Conservation (phyloP, 2,113 vertebrate species). For the Hoplias malabaricus region DNA sequence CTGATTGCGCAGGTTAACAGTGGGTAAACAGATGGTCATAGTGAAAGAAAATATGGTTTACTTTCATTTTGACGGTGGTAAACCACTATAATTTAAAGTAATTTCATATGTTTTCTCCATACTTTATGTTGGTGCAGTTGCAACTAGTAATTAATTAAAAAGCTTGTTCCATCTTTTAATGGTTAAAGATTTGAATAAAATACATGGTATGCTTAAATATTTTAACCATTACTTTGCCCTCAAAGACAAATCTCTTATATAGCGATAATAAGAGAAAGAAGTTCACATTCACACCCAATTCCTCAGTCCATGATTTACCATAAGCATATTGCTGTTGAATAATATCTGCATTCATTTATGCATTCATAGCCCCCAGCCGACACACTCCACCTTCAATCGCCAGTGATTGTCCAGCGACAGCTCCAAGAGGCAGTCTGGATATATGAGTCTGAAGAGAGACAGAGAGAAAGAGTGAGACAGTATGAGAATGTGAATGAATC, state of each 20-base stretch:
- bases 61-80: no score
- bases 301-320: background rate
- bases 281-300: background rate
- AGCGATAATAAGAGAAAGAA: background rate
- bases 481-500: no score
- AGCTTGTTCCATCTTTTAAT: conserved; percentile 4
- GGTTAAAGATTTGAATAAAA: background rate
- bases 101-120: no score
- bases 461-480: conserved; percentile 26
- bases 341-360: conserved; percentile 66
- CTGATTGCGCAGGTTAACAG: no score
- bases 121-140: no score
- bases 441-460: conserved; percentile 88
- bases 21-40: no score
- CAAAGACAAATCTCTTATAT: background rate
- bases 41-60: no score
- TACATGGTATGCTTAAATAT: background rate
- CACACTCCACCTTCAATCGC: conserved; percentile 99
- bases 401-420: conserved; percentile 92
- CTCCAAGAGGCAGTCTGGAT: conserved; percentile 94
- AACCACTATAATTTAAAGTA: no score
- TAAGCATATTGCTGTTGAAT: conserved; percentile 37
- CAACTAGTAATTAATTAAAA: no score
- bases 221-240: background rate
- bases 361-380: conserved; percentile 81